A percentile compares a stretch with the other conserved stretches of the same genome.
phyloP scores from a whole-genome alignment of 2,888 invertebrate species.

The Caenorhabditis sp. region DNA sequence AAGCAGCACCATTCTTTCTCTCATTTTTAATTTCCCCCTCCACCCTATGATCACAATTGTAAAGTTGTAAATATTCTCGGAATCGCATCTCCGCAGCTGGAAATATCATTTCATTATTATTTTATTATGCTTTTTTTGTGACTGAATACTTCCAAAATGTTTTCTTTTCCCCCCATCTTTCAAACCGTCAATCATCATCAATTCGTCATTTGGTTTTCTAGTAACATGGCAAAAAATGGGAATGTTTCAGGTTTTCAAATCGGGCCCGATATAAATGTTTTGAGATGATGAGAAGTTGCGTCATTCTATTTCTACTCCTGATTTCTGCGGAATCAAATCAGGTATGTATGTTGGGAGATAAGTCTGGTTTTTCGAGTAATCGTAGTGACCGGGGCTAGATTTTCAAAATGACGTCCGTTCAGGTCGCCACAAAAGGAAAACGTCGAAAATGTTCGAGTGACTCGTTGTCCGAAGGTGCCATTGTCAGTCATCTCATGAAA shows the following conservation, averaged over 20 bases:
- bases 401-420: not conserved
- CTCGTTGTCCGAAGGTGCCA: slow-evolving; percentile 64
- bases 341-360: slow-evolving; percentile 8
- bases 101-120: too few species aligned
- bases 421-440: slow-evolving; percentile 49
- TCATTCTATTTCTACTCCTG: slow-evolving; percentile 19
- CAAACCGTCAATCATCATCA: not conserved
- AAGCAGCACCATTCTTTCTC: too few species aligned
- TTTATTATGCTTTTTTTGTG: too few species aligned
- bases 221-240: not conserved
- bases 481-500: slow-evolving; percentile 60
- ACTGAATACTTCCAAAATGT: not conserved
- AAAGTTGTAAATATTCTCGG: too few species aligned
- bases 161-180: too few species aligned
- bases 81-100: too few species aligned
- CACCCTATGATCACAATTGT: too few species aligned
- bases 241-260: not conserved
- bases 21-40: too few species aligned
- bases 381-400: not conserved
- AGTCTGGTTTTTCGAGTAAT: slow-evolving; percentile 9
- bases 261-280: not conserved
- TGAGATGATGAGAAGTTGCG: slow-evolving; percentile 15
- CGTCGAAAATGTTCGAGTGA: slow-evolving; percentile 66
- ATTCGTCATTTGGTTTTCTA: not conserved
- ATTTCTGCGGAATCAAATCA: slow-evolving; percentile 27